A percentile compares a stretch with the other conserved stretches of the same genome.
phyloP scores from a whole-genome alignment of 2,888 invertebrate genomes.

The Neoscelio sp. region DNA sequence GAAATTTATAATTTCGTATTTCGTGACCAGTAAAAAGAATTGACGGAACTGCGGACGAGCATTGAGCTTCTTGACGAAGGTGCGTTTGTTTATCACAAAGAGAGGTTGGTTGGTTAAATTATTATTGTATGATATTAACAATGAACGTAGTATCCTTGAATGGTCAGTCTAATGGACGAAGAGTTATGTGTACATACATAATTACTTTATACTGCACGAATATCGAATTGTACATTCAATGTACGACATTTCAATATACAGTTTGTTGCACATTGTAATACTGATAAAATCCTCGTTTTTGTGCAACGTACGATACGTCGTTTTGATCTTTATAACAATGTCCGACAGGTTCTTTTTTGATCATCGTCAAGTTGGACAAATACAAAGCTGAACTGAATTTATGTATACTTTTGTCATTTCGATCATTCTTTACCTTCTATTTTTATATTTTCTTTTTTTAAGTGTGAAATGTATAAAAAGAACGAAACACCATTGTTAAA shows the following conservation, averaged over 20 bases:
- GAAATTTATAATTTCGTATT: slow-evolving; percentile 17
- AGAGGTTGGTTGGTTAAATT: slow-evolving; percentile 47
- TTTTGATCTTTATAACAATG: not conserved
- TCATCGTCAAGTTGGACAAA: not conserved
- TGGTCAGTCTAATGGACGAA: slow-evolving; percentile 36
- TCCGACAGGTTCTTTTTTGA: not conserved
- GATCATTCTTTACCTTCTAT: too few species aligned
- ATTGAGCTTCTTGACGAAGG: not conserved
- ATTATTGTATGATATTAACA: slow-evolving; percentile 59
- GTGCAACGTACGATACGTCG: slow-evolving; percentile 34
- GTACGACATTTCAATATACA: slow-evolving; percentile 37
- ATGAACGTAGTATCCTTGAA: slow-evolving; percentile 35
- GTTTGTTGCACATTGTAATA: slow-evolving; percentile 40
- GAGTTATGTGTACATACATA: slow-evolving; percentile 60
- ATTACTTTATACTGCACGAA: slow-evolving; percentile 51
- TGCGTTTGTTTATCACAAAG: slow-evolving; percentile 9
- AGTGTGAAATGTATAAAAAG: slow-evolving; percentile 20
- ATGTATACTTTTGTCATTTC: too few species aligned
- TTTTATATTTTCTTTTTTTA: too few species aligned
- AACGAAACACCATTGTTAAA: slow-evolving; percentile 3
- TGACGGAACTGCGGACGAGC: not conserved
- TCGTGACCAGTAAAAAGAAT: too few species aligned
- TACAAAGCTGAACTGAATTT: too few species aligned
- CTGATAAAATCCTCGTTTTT: not conserved
- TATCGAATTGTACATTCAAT: slow-evolving; percentile 47